Conservation (phyloP, 1,140 invertebrate species). For the Drosophila eugracilis region DNA sequence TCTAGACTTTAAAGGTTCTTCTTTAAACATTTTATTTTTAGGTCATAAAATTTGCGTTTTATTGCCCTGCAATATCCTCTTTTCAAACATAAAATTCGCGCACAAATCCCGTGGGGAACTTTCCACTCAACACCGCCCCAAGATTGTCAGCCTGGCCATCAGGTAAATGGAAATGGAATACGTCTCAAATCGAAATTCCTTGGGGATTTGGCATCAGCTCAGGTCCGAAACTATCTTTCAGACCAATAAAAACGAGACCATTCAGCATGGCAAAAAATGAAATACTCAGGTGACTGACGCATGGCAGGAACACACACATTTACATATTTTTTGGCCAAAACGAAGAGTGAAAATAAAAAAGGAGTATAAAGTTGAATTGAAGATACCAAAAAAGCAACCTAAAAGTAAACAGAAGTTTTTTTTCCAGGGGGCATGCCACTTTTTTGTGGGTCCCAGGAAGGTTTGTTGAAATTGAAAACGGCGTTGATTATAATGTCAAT, state of each 20-base stretch:
- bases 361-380: constrained; percentile 28
- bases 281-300: constrained; percentile 80
- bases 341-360: constrained; percentile 49
- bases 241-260: constrained; percentile 73
- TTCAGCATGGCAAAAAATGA: constrained; percentile 41
- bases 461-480: constrained; percentile 79
- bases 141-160: not conserved
- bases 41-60: constrained; percentile 6
- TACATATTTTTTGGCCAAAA: constrained; percentile 73
- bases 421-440: constrained; percentile 40
- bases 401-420: constrained; percentile 74
- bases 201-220: constrained; percentile 37
- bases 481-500: constrained; percentile 83
- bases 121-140: not conserved
- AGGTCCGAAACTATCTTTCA: constrained; percentile 54
- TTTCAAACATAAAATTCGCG: constrained; percentile 2
- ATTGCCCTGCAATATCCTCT: constrained; percentile 1
- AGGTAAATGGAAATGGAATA: constrained; percentile 37
- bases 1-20: not conserved
- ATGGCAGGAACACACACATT: constrained; percentile 57
- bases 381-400: constrained; percentile 59
- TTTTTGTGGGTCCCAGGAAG: constrained; percentile 37
- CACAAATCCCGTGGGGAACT: not conserved
- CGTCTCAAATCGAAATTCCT: constrained; percentile 42
- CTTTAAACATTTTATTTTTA: not conserved